Evolutionary conservation across 2,888 invertebrate species (phyloP).

Genomic region (Nomada lathburiana): DNA sequence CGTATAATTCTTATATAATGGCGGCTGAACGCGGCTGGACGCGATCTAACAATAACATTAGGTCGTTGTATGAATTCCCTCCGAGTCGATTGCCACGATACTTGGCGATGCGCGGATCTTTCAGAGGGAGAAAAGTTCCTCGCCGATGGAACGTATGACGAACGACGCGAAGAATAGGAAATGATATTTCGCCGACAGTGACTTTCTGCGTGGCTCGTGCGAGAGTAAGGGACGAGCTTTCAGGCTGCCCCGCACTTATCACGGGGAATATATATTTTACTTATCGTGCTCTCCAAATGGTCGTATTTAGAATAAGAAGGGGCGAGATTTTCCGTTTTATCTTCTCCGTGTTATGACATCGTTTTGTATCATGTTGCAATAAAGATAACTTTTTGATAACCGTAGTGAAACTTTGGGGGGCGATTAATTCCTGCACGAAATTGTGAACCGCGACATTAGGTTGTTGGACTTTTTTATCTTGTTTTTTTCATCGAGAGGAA

Average conservation of each 20-base stretch:
- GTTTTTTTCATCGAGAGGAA: not conserved
- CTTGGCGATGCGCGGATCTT: not conserved
- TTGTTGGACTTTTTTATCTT: not conserved
- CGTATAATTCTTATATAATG: conserved; percentile 36
- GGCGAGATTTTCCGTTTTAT: no score
- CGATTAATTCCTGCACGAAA: no score
- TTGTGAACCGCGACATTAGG: no score
- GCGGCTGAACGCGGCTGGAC: not conserved
- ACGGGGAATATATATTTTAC: not conserved
- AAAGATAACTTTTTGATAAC: no score
- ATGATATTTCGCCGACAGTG: not conserved
- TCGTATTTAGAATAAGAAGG: no score
- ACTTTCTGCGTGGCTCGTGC: not conserved
- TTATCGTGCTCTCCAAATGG: no score
- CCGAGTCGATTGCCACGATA: not conserved
- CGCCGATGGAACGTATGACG: not conserved
- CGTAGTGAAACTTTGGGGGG: no score
- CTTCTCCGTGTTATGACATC: no score
- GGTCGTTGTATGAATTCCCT: not conserved
- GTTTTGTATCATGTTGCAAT: no score
- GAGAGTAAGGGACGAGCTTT: not conserved
- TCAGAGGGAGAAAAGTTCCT: not conserved
- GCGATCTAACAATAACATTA: conserved; percentile 18
- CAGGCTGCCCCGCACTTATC: not conserved
- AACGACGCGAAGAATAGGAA: not conserved